Percentiles rank a stretch among this genome's conserved stretches.
phyloP scores from a whole-genome alignment of 2,888 invertebrate genomes.

The Periphyllus acericola region DNA sequence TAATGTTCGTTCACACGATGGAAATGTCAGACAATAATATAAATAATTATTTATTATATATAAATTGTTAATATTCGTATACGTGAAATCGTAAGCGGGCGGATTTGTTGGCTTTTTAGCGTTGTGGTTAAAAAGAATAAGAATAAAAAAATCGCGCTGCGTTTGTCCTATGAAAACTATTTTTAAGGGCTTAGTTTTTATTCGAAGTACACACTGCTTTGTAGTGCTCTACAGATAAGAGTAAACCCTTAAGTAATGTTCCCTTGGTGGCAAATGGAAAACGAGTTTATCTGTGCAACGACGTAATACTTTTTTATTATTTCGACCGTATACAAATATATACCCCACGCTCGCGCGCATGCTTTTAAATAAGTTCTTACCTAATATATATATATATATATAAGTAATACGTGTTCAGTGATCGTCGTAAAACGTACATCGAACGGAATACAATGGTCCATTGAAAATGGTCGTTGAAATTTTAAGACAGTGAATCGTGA shows the following conservation, averaged over 20 bases:
- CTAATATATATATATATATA: too few species aligned
- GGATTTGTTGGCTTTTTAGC: background rate
- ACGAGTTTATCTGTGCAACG: slow-evolving; percentile 29
- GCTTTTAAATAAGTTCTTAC: background rate
- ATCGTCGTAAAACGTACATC: slow-evolving; percentile 13
- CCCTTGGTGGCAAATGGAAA: slow-evolving; percentile 18
- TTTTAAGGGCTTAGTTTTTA: slow-evolving; percentile 13
- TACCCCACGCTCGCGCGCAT: background rate
- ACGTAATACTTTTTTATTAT: slow-evolving; percentile 30
- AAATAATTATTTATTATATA: background rate
- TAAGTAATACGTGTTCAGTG: background rate
- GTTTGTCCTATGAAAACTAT: background rate
- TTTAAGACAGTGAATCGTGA: slow-evolving; percentile 53
- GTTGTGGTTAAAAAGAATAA: background rate
- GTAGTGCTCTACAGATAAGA: background rate
- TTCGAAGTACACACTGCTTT: background rate
- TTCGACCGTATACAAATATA: slow-evolving; percentile 4
- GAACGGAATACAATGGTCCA: slow-evolving; percentile 58
- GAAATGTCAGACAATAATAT: background rate
- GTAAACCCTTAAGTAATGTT: slow-evolving; percentile 17
- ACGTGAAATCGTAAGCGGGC: background rate
- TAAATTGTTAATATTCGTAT: background rate
- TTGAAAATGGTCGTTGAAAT: slow-evolving; percentile 48
- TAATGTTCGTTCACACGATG: background rate
- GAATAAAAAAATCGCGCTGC: background rate